Percentiles rank a stretch among this genome's conserved stretches.
Evolutionary conservation across 1,140 invertebrate species (phyloP).

Genomic region (Thalassaphorura encarpata): DNA sequence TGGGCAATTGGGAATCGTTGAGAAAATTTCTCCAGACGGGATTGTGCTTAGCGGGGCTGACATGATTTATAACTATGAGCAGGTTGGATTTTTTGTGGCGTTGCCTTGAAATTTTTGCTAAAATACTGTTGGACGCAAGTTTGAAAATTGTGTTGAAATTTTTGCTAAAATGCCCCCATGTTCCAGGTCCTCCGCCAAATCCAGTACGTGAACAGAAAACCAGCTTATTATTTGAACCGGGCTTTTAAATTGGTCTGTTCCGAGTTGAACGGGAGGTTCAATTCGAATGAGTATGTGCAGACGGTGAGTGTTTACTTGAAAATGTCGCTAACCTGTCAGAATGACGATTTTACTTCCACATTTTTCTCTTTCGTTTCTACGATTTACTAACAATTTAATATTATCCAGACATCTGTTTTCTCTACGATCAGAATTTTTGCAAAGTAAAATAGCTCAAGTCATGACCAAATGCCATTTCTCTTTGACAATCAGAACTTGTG

Average conservation of each 20-base stretch:
- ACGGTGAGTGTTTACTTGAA: too few species aligned
- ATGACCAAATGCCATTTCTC: background rate
- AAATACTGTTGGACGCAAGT: too few species aligned
- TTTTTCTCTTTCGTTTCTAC: too few species aligned
- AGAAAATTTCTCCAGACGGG: constrained; percentile 69
- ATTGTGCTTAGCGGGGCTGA: constrained; percentile 74
- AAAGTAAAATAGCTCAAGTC: too few species aligned
- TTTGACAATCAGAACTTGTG: background rate
- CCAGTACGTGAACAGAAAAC: constrained; percentile 85
- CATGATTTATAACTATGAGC: constrained; percentile 72
- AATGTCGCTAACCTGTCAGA: too few species aligned
- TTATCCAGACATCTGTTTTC: too few species aligned
- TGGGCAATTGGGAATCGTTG: constrained; percentile 57
- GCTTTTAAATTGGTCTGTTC: constrained; percentile 91
- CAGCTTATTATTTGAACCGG: constrained; percentile 84
- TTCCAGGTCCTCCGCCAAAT: constrained; percentile 67
- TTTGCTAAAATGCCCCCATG: constrained; percentile 4
- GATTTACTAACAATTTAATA: too few species aligned
- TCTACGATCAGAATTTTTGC: too few species aligned
- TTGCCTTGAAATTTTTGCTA: background rate
- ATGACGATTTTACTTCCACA: too few species aligned
- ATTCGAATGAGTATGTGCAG: constrained; percentile 87
- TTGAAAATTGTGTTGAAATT: background rate
- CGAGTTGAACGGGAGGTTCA: constrained; percentile 81
- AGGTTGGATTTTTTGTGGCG: constrained; percentile 42